phyloP scores from a whole-genome alignment of 2,113 vertebrate genomes.

The Tragulus kanchil region DNA sequence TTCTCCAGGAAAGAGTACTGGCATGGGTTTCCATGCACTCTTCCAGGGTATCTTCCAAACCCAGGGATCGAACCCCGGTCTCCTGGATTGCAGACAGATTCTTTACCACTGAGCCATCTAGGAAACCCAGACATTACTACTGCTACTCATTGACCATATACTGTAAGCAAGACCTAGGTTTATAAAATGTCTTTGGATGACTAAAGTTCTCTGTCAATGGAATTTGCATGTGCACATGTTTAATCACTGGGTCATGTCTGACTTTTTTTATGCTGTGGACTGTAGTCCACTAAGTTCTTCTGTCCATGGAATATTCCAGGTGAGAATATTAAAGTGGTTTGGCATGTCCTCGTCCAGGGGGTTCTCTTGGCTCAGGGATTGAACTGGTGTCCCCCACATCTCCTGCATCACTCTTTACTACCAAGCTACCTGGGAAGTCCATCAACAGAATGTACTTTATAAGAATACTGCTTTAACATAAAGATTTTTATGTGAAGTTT shows the following conservation, averaged over 20 bases:
- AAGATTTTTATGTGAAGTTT: not conserved
- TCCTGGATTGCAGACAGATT: too few species aligned
- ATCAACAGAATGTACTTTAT: not conserved
- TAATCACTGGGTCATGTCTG: not conserved
- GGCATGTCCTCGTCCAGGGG: not conserved
- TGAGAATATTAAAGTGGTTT: not conserved
- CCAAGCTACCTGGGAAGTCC: not conserved
- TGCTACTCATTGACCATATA: not conserved
- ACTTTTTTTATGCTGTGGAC: not conserved
- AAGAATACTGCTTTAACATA: not conserved
- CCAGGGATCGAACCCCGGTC: too few species aligned
- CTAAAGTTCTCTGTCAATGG: not conserved
- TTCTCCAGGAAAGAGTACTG: too few species aligned
- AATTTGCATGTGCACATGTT: not conserved
- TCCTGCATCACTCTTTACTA: not conserved
- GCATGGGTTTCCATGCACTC: too few species aligned
- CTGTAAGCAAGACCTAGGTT: not conserved
- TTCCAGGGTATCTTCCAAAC: too few species aligned
- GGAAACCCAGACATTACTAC: not conserved
- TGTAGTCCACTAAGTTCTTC: not conserved
- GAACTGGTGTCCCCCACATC: not conserved
- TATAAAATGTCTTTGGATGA: not conserved
- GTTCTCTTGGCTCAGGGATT: not conserved
- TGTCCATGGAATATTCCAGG: not conserved
- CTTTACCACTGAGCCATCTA: too few species aligned